Conservation (phyloP, 2,113 vertebrate genomes). For the Nothocercus nigrocapillus region DNA sequence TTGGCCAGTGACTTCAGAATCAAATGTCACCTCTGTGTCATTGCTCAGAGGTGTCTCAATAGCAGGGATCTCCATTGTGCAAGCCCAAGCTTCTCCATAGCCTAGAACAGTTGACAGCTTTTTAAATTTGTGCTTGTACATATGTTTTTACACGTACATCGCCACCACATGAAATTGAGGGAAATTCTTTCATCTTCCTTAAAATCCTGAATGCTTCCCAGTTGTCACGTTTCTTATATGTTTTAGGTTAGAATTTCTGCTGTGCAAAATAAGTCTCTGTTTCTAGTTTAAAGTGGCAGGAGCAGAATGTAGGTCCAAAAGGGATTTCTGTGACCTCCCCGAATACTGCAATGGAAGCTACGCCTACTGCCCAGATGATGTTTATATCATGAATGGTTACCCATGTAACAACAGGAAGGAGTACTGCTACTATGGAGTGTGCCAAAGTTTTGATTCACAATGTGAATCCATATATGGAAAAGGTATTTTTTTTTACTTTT, state of each 20-base stretch:
- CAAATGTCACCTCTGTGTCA: background rate
- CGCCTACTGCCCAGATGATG: constrained; percentile 81
- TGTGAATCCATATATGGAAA: constrained; percentile 82
- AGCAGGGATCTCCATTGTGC: background rate
- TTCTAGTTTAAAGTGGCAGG: constrained; percentile 83
- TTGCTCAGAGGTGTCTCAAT: background rate
- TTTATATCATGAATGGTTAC: constrained; percentile 85
- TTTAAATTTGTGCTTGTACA: background rate
- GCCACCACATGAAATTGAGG: background rate
- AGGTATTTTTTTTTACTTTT: constrained; percentile 64
- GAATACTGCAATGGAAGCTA: constrained; percentile 84
- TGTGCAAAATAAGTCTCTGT: background rate
- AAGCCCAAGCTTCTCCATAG: background rate
- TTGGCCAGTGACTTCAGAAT: background rate
- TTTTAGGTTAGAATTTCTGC: background rate
- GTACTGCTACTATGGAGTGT: constrained; percentile 88
- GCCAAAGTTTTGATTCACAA: constrained; percentile 86
- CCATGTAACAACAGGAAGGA: constrained; percentile 75
- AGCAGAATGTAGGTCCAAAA: constrained; percentile 74
- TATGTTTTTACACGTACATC: background rate
- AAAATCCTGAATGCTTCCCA: background rate
- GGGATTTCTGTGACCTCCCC: constrained; percentile 84
- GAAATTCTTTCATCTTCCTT: background rate
- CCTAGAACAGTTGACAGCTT: background rate
- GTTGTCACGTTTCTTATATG: background rate